A percentile compares a stretch with the other conserved stretches of the same genome.
Evolutionary conservation across 92 coral and sea anemone genomes (phyloP).

Genomic region (Porites cylindrica): DNA sequence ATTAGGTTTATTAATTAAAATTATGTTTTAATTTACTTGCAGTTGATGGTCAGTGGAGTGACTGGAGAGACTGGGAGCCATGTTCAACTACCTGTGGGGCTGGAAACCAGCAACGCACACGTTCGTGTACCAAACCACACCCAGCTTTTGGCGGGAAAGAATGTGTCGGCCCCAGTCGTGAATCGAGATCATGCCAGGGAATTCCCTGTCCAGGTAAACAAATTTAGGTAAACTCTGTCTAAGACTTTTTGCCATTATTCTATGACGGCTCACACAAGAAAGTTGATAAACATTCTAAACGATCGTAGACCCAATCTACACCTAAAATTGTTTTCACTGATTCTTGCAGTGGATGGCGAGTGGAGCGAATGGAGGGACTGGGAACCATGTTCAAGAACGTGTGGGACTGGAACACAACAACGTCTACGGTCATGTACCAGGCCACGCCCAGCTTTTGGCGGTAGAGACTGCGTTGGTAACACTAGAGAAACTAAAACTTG

Average conservation of each 20-base stretch:
- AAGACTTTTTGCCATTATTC: too few relatives aligned
- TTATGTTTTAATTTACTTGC: neutral
- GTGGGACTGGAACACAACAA: slow-evolving; percentile 30
- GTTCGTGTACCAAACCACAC: slow-evolving; percentile 22
- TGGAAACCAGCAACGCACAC: slow-evolving; percentile 28
- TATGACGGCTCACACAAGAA: too few relatives aligned
- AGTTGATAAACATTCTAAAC: neutral
- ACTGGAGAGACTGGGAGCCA: slow-evolving; percentile 26
- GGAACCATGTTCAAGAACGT: slow-evolving; percentile 22
- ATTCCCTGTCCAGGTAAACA: slow-evolving; percentile 51
- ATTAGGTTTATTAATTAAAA: too few relatives aligned
- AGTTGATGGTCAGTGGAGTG: slow-evolving; percentile 29
- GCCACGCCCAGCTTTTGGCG: slow-evolving; percentile 42
- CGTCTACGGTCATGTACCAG: slow-evolving; percentile 27
- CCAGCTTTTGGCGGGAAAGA: slow-evolving; percentile 36
- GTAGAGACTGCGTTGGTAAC: slow-evolving; percentile 49
- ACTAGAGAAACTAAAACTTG: slow-evolving; percentile 54
- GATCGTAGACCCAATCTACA: too few relatives aligned
- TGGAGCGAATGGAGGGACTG: slow-evolving; percentile 22
- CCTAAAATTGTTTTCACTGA: too few relatives aligned
- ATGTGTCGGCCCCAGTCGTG: slow-evolving; percentile 55
- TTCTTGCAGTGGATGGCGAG: slow-evolving; percentile 17
- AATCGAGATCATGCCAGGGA: slow-evolving; percentile 46
- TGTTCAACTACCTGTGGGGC: slow-evolving; percentile 27
- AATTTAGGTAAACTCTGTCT: too few relatives aligned